phyloP scores from a whole-genome alignment of 2,888 invertebrate species.

The Marronus borbonicus region DNA sequence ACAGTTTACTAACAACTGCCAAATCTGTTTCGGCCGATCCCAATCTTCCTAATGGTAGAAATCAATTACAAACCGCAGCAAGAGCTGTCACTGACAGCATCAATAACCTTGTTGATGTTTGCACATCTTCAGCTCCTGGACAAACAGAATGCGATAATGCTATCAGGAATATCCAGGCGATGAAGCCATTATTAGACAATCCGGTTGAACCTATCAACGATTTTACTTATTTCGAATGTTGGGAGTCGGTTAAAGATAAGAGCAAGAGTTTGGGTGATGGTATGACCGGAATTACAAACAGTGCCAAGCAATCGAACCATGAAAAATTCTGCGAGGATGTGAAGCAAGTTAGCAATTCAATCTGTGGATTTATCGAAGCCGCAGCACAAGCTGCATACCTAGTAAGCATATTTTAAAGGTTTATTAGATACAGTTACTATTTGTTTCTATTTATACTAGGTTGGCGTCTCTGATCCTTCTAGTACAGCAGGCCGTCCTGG shows the following conservation, averaged over 20 bases:
- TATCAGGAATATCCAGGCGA: constrained; percentile 90
- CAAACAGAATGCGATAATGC: constrained; percentile 98
- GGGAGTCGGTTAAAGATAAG: constrained; percentile 91
- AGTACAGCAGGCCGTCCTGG: constrained; percentile 92
- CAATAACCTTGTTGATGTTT: constrained; percentile 90
- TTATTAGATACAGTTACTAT: neutral
- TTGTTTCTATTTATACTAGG: constrained; percentile 67
- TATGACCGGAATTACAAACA: constrained; percentile 95
- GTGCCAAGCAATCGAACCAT: constrained; percentile 90
- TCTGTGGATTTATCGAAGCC: constrained; percentile 93
- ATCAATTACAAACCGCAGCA: constrained; percentile 89
- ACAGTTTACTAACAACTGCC: constrained; percentile 88
- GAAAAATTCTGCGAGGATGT: constrained; percentile 90
- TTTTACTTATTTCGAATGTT: constrained; percentile 92
- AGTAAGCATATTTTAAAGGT: constrained; percentile 65
- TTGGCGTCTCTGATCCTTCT: constrained; percentile 93
- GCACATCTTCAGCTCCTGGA: constrained; percentile 92
- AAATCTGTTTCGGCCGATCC: constrained; percentile 93
- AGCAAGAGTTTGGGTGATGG: constrained; percentile 89
- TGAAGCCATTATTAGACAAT: constrained; percentile 86
- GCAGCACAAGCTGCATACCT: constrained; percentile 96
- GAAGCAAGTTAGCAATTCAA: constrained; percentile 86
- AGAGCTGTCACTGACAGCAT: constrained; percentile 94
- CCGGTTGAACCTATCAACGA: constrained; percentile 92
- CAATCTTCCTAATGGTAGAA: constrained; percentile 90